Conservation (phyloP, 2,797 vertebrate species). For the Girardinus metallicus region DNA sequence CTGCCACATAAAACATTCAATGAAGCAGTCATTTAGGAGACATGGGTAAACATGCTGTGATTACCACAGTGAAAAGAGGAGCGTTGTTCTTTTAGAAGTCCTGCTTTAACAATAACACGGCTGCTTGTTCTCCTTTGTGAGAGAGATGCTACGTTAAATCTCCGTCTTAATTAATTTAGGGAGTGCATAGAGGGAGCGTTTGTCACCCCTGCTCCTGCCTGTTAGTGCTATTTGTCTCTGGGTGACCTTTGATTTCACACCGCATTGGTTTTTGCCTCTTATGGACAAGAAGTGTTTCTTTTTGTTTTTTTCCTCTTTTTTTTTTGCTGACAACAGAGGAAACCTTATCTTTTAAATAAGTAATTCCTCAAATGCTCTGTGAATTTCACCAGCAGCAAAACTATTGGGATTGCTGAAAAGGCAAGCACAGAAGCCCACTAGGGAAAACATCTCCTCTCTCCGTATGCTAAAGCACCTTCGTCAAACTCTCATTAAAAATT, state of each 20-base stretch:
- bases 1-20: constrained; percentile 72
- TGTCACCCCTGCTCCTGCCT: constrained; percentile 76
- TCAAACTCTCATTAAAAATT: constrained; percentile 69
- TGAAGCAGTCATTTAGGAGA: constrained; percentile 66
- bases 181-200: constrained; percentile 65
- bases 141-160: constrained; percentile 72
- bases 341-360: constrained; percentile 89
- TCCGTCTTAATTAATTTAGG: constrained; percentile 82
- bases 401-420: constrained; percentile 85
- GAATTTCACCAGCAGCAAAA: constrained; percentile 81
- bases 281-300: constrained; percentile 76
- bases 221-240: constrained; percentile 82
- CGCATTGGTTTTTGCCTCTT: constrained; percentile 81
- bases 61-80: constrained; percentile 52
- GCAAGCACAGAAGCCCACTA: constrained; percentile 68
- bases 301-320: background rate
- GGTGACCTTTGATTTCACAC: constrained; percentile 87
- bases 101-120: constrained; percentile 64
- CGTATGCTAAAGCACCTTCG: constrained; percentile 64
- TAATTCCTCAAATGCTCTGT: constrained; percentile 85
- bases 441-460: constrained; percentile 65
- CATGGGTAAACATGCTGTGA: constrained; percentile 65
- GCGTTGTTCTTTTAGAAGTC: constrained; percentile 60
- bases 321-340: constrained; percentile 86
- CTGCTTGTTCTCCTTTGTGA: constrained; percentile 65